These are phyloP conservation scores for Solenodon paradoxus DNA, from an alignment of 2,113 vertebrate species.

Conservation along the genomic window DNA sequence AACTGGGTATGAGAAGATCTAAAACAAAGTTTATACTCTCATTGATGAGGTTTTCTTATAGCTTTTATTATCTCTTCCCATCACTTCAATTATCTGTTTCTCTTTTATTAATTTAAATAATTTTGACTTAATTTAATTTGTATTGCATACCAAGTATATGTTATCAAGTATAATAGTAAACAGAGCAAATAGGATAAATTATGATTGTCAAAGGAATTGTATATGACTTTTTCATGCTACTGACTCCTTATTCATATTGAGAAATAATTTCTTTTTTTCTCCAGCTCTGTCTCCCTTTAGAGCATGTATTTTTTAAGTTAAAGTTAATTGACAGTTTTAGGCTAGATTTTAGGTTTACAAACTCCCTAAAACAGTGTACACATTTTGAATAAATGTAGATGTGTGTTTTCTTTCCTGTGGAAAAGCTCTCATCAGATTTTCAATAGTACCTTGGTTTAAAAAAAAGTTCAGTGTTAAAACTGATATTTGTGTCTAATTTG, in stretches of 20 bases:
- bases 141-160: background rate
- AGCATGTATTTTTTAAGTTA: background rate
- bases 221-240: background rate
- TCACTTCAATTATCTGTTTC: background rate
- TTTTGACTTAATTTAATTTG: background rate
- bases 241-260: background rate
- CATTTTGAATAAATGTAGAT: background rate
- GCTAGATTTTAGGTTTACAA: background rate
- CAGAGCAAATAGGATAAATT: background rate
- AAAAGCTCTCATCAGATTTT: background rate
- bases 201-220: background rate
- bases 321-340: background rate
- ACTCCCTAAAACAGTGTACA: background rate
- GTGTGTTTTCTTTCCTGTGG: background rate
- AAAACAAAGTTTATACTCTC: background rate
- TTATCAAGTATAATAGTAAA: background rate
- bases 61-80: background rate
- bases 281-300: background rate
- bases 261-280: background rate
- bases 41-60: background rate
- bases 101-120: background rate
- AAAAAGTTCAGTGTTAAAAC: background rate
- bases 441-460: background rate
- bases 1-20: background rate
- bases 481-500: background rate